phyloP scores from a whole-genome alignment of 1,140 invertebrate species.

The Leptopilina clavipes region DNA sequence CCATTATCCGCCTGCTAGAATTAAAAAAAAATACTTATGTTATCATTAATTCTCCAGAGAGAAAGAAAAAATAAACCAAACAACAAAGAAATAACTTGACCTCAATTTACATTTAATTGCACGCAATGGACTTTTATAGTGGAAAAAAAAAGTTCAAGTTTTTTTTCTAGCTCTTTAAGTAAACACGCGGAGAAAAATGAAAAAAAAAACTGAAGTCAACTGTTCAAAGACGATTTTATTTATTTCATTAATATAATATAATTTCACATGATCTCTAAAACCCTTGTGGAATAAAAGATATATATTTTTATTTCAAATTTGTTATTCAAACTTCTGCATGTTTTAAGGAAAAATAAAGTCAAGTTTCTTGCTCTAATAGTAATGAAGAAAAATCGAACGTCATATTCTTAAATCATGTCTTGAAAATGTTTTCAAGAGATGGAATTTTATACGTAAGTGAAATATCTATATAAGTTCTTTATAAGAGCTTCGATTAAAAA shows the following conservation, averaged over 20 bases:
- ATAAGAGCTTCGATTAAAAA: neutral
- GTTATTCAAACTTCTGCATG: too few species aligned
- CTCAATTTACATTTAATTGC: slow-evolving; percentile 25
- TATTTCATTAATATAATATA: too few species aligned
- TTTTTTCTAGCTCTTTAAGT: neutral
- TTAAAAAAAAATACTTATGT: neutral
- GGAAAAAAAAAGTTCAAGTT: neutral
- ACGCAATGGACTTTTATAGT: neutral
- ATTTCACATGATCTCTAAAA: too few species aligned
- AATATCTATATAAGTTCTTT: too few species aligned
- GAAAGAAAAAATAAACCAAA: neutral
- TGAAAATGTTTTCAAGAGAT: neutral
- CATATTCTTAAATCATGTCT: neutral
- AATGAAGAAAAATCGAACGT: too few species aligned
- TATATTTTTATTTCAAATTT: too few species aligned
- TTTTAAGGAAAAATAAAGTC: too few species aligned
- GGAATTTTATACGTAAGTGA: too few species aligned
- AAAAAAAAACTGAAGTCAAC: too few species aligned
- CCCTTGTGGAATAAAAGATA: too few species aligned
- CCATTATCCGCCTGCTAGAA: slow-evolving; percentile 51
- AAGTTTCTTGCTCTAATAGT: too few species aligned
- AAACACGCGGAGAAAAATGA: neutral
- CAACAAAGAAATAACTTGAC: slow-evolving; percentile 5
- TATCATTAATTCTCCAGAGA: neutral
- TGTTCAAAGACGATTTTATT: too few species aligned